phyloP scores from a whole-genome alignment of 2,797 vertebrate species.

The Gallinago solitaria region DNA sequence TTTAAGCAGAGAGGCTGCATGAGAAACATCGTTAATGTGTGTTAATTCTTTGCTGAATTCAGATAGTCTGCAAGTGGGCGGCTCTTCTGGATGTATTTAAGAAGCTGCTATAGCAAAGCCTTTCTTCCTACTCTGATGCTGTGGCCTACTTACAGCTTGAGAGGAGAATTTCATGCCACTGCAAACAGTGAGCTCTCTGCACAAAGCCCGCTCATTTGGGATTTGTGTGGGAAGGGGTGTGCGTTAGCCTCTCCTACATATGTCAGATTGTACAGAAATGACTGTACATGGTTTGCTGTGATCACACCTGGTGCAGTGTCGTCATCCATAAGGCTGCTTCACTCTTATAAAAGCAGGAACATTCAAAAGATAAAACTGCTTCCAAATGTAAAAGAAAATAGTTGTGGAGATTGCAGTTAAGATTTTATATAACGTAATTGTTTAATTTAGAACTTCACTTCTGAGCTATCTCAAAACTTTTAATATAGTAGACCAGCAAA shows the following conservation, averaged over 20 bases:
- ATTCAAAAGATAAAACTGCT: not conserved
- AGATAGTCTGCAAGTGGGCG: not conserved
- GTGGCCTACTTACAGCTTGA: constrained; percentile 22
- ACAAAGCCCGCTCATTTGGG: not conserved
- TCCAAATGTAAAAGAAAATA: not conserved
- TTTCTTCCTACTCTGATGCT: not conserved
- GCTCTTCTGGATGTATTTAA: not conserved
- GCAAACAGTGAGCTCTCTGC: not conserved
- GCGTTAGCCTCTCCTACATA: not conserved
- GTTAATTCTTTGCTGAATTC: not conserved
- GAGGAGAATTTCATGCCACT: not conserved
- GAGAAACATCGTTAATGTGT: not conserved
- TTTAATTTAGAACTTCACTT: not conserved
- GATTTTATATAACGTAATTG: not conserved
- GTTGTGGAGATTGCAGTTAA: not conserved
- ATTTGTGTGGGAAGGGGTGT: constrained; percentile 31
- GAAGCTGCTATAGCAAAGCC: not conserved
- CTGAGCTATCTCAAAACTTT: not conserved
- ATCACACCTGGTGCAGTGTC: not conserved
- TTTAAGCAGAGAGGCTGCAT: not conserved
- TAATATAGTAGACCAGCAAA: not conserved
- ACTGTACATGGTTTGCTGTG: not conserved
- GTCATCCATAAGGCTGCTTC: not conserved
- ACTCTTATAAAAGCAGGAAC: not conserved
- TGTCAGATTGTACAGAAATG: constrained; percentile 23